These are phyloP conservation scores for Hippasteria phrygiana DNA, from an alignment of 53 echinoderm and acorn worm species.

Conservation along the genomic window DNA sequence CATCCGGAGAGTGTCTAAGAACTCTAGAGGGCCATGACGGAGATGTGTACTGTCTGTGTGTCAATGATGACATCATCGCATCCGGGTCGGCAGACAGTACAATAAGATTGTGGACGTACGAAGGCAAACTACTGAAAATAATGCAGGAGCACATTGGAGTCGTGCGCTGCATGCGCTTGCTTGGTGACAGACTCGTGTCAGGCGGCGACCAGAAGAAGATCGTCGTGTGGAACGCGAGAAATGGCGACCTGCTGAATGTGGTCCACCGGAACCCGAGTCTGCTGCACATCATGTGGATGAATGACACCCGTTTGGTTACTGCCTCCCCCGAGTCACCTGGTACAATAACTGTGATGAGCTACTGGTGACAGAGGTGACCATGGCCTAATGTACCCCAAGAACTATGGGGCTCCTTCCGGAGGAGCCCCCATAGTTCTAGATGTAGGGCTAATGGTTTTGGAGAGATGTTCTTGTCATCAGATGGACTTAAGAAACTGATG, in stretches of 20 bases:
- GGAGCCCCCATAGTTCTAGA: too few relatives aligned
- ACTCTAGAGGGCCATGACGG: constrained; percentile 87
- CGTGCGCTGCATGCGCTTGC: constrained; percentile 80
- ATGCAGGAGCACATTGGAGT: constrained; percentile 97
- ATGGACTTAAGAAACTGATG: too few relatives aligned
- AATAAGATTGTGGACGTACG: constrained; percentile 77
- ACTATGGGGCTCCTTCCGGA: too few relatives aligned
- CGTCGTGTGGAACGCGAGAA: constrained; percentile 89
- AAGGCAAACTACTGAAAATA: constrained; percentile 75
- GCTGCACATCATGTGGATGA: constrained; percentile 95
- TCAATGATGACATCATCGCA: constrained; percentile 81
- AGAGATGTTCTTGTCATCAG: too few relatives aligned
- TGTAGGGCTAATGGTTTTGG: too few relatives aligned
- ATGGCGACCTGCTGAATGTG: constrained; percentile 87
- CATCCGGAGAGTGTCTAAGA: constrained; percentile 72
- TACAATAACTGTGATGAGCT: constrained; percentile 82
- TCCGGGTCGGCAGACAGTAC: constrained; percentile 95
- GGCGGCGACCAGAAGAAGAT: constrained; percentile 96
- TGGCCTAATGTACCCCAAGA: too few relatives aligned
- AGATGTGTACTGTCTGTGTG: constrained; percentile 90
- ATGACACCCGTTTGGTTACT: constrained; percentile 88
- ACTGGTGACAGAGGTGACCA: constrained; percentile 70
- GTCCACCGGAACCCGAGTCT: constrained; percentile 94
- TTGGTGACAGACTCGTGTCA: constrained; percentile 76
- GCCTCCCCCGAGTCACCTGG: constrained; percentile 96